phyloP scores from a whole-genome alignment of 2,113 vertebrate species.

The Chrysemys picta region DNA sequence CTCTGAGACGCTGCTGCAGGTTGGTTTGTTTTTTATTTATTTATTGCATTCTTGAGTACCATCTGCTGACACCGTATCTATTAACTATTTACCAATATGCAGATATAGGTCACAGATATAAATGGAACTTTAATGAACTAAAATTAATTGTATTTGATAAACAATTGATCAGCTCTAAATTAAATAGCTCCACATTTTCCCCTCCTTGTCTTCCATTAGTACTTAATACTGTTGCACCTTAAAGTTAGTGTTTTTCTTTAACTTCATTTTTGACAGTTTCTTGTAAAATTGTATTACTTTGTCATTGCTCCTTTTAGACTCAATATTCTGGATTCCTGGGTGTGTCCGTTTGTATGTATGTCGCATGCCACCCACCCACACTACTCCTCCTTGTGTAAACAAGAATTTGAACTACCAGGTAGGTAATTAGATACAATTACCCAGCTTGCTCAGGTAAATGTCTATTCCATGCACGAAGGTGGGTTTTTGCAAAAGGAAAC shows the following conservation, averaged over 20 bases:
- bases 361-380: background rate
- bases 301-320: background rate
- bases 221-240: background rate
- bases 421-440: background rate
- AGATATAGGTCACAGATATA: background rate
- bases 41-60: background rate
- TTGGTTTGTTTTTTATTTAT: too few species aligned
- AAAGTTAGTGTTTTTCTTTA: background rate
- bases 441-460: background rate
- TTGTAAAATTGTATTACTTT: background rate
- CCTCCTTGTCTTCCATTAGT: background rate
- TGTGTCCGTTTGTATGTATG: rapidly evolving
- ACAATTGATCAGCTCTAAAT: background rate
- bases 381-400: background rate
- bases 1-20: too few species aligned
- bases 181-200: background rate
- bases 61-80: background rate
- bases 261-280: background rate
- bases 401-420: background rate
- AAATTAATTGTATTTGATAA: background rate
- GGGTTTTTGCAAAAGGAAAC: conserved; percentile 14
- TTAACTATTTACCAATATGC: background rate
- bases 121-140: background rate
- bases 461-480: background rate
- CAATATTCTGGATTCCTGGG: rapidly evolving